Base-by-base conservation (phyloP, 1,140 invertebrate species). In the Cheumatopsyche charites region DNA sequence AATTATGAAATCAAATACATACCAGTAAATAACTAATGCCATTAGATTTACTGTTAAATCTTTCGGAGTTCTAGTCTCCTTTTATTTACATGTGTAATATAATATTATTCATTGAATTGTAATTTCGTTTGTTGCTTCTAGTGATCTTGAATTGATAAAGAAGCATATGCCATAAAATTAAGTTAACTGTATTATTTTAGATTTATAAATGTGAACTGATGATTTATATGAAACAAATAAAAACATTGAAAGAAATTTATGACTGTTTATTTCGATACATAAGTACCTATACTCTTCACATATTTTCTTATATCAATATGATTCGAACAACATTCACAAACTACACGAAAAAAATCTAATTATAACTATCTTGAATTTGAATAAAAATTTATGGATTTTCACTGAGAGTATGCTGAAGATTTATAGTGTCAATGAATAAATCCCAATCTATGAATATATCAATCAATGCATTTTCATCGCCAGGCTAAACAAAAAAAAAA, bases 81-180 rank as follows among this genome's bases (percentile, higher is more conserved):
- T 19, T 47, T 25, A 19, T 21, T 45, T 66, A 45, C 41, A 62
- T n/a, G 6, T 62, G 15, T 62, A 41, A n/a, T 36, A 36, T n/a
- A n/a, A n/a, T n/a, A 36, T 62, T 23, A 23, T 23, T 4, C 1
- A 58, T 58, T 21, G 43, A 47, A 58, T 49, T 49, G 5, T n/a
- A 58, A 58, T 26, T 6, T 26, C 19, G 21, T 49, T 15, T 49
- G 5, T 58, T 58, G 52, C 52, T 26, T 58, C 15, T 47, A 36
- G 29, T 15, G 13, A 49, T 5, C 45, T 5, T 49, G 45, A 5
- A 49, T 15, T 58, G 23, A 58, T 21, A 23, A n/a, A 58, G 17
- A 62, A 62, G 23, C 65, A 41, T 67, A 45, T 76, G 75, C 75
- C 75, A 73, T 76, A 76, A 68, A 55, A 68, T 72, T 76, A 76